These are phyloP conservation scores for Actias luna DNA, from an alignment of 2,888 invertebrate genomes.

Conservation along the genomic window DNA sequence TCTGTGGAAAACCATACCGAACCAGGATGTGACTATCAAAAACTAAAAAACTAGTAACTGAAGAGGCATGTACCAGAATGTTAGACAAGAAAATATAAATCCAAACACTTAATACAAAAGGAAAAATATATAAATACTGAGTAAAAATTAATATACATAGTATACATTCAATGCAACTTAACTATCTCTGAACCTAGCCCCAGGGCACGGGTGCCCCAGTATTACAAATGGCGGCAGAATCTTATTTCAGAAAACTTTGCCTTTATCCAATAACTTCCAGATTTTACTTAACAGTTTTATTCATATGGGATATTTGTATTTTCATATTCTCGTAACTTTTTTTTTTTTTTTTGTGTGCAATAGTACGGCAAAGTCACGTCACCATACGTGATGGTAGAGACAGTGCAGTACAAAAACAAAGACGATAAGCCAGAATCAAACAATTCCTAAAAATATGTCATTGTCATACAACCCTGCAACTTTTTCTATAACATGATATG, in stretches of 20 bases:
- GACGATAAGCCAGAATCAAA: too few relatives aligned
- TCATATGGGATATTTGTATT: neutral
- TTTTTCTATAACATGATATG: too few relatives aligned
- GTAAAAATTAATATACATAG: neutral
- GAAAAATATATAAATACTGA: neutral
- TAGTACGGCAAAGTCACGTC: too few relatives aligned
- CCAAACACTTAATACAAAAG: neutral
- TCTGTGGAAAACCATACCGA: neutral
- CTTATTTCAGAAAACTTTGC: constrained; percentile 2
- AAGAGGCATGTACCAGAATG: neutral
- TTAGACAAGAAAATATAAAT: neutral
- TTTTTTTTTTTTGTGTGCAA: too few relatives aligned
- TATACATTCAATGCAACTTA: neutral
- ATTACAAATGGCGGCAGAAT: constrained; percentile 3
- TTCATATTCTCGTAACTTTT: too few relatives aligned
- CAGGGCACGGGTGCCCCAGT: neutral
- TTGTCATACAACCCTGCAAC: too few relatives aligned
- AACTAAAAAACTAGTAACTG: neutral
- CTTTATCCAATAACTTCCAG: constrained; percentile 1
- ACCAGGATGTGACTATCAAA: neutral
- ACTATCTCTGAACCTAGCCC: neutral
- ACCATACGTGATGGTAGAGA: too few relatives aligned
- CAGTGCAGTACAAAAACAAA: too few relatives aligned
- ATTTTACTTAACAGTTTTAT: constrained; percentile 1
- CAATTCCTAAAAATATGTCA: too few relatives aligned